These are phyloP conservation scores for Cremastobaeus sp. DNA, from an alignment of 2,888 invertebrate genomes.

Conservation along the genomic window DNA sequence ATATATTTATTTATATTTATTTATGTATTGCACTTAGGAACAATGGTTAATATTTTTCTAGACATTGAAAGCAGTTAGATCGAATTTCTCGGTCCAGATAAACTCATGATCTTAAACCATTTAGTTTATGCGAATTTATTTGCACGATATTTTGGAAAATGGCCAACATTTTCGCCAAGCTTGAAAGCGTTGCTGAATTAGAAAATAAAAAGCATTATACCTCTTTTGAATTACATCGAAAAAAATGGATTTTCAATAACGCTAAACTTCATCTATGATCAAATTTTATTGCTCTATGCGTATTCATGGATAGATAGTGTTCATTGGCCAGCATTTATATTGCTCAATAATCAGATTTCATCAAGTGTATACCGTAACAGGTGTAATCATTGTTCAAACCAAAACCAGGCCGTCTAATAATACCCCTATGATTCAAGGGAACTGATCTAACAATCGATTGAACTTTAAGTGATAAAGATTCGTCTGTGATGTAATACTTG, in stretches of 20 bases:
- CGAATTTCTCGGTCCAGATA: slow-evolving; percentile 72
- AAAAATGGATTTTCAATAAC: too few relatives aligned
- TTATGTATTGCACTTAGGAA: too few relatives aligned
- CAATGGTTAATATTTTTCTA: slow-evolving; percentile 9
- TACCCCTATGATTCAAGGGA: slow-evolving; percentile 71
- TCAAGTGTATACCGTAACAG: slow-evolving; percentile 62
- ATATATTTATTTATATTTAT: too few relatives aligned
- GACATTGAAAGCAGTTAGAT: slow-evolving; percentile 64
- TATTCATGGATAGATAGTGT: too few relatives aligned
- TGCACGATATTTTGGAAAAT: slow-evolving; percentile 69
- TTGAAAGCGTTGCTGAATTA: slow-evolving; percentile 43
- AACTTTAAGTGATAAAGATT: slow-evolving; percentile 67
- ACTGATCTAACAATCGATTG: slow-evolving; percentile 61
- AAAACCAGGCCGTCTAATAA: slow-evolving; percentile 72
- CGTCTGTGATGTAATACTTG: slow-evolving; percentile 52
- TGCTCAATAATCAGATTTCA: slow-evolving; percentile 67
- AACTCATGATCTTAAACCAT: slow-evolving; percentile 63
- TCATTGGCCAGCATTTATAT: slow-evolving; percentile 38
- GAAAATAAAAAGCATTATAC: slow-evolving; percentile 34
- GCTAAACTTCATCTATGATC: too few relatives aligned
- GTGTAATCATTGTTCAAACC: slow-evolving; percentile 65
- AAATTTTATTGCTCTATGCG: too few relatives aligned
- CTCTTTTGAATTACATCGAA: too few relatives aligned
- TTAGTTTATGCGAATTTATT: slow-evolving; percentile 69
- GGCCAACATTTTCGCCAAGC: slow-evolving; percentile 62